Base-by-base conservation (phyloP, 2,888 invertebrate genomes). In the Ochropleura leucogaster region DNA sequence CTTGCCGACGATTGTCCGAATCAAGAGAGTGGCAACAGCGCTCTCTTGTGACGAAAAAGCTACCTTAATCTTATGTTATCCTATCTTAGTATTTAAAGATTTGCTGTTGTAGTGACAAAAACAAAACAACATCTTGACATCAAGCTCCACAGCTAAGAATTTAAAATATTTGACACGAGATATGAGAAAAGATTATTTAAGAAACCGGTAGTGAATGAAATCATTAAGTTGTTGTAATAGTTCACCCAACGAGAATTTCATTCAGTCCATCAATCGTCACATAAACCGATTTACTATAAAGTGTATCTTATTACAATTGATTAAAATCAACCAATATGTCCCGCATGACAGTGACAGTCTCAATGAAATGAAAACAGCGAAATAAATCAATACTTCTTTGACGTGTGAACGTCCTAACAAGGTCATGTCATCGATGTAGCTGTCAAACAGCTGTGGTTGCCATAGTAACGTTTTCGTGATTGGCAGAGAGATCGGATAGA, bases 331-430 rank as follows among this genome's bases (percentile, higher is more conserved):
- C 18, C 10, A 9, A 64, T 67, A 40, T 64, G 75, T 82, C 67
- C 70, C 64, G 44, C 46, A 20, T 30, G 69, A 57, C 67, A 75
- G 49, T 42, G n/a, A n/a, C n/a, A n/a, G n/a, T n/a, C 59, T 76
- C 80, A 82, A 80, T 82, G 76, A 83, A 82, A 75, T 70, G 59
- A 72, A 74, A 72, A 80, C 68, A 77, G 76, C 12, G 2, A 64
- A 69, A 71, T 66, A 70, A 80, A 82, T 82, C 74, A 80, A 81
- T 49, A 42, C n/a, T 68, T 68, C 46, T 78, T 74, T 85, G 80
- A 83, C 80, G 81, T 88, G 80, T 78, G 77, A 85, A 89, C 87
- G 86, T 82, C 79, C 81, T 79, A 46, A 9, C 87, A 88, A 91
- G 89, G 89, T 85, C 72, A 87, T 71, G 18, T 71, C 84, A 72